Percentiles rank a stretch among this genome's conserved stretches.
phyloP scores from a whole-genome alignment of 2,113 vertebrate species.

The Solenodon paradoxus region DNA sequence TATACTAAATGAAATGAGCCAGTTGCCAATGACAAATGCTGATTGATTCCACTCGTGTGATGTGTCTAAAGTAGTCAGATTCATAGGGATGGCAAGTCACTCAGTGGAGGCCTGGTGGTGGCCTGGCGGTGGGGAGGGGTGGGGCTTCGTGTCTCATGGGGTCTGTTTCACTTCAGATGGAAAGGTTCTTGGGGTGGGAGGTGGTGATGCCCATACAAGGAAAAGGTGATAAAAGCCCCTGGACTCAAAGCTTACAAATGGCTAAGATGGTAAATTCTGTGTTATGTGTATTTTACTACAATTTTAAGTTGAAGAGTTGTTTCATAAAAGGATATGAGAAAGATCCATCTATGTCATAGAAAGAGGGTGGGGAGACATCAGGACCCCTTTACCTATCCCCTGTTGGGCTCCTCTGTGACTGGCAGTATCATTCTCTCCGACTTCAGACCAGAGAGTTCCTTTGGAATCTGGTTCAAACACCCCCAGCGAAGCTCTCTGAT shows the following conservation, averaged over 20 bases:
- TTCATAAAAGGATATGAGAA: neutral
- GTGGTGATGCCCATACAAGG: too few relatives aligned
- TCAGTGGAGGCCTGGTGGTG: accelerated
- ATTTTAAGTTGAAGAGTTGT: too few relatives aligned
- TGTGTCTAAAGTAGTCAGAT: neutral
- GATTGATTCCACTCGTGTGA: too few relatives aligned
- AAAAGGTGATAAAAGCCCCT: too few relatives aligned
- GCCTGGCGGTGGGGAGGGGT: neutral
- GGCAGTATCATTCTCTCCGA: neutral
- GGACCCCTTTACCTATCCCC: neutral
- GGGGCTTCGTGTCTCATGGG: neutral
- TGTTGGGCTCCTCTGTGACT: neutral
- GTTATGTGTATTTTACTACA: too few relatives aligned
- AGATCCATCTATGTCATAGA: neutral
- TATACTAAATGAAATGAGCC: neutral
- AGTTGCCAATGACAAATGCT: neutral
- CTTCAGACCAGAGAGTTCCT: neutral
- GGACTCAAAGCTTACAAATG: too few relatives aligned
- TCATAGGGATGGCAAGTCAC: neutral
- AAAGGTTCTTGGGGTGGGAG: neutral
- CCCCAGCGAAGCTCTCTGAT: neutral
- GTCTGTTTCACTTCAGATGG: neutral
- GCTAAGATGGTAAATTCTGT: too few relatives aligned
- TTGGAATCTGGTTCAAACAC: too few relatives aligned
- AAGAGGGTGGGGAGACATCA: neutral